Evolutionary conservation across 2,888 invertebrate species (phyloP).

Genomic region (Pantelozetes paolii): DNA sequence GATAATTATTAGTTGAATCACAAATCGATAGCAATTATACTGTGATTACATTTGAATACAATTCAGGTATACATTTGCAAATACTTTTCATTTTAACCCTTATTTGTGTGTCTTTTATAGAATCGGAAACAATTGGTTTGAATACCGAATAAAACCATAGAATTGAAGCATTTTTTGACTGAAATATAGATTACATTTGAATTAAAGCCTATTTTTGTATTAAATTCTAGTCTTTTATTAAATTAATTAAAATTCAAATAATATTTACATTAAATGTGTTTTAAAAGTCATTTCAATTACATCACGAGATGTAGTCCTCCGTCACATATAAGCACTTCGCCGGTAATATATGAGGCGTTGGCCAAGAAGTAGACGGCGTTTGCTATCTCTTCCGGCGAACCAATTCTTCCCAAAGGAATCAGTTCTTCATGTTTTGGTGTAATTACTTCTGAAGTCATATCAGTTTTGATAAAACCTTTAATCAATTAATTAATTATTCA

Average conservation of each 20-base stretch:
- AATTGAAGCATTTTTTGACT: not conserved
- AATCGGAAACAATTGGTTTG: no score
- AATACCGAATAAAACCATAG: not conserved
- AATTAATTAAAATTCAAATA: not conserved
- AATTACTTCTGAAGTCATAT: slow-evolving; percentile 40
- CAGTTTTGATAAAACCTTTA: slow-evolving; percentile 43
- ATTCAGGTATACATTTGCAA: no score
- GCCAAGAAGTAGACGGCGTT: slow-evolving; percentile 41
- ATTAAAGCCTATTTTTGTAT: not conserved
- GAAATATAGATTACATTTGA: not conserved
- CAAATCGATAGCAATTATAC: no score
- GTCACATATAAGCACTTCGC: slow-evolving; percentile 42
- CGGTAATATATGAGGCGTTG: slow-evolving; percentile 42
- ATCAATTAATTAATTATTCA: slow-evolving; percentile 28
- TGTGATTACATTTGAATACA: no score
- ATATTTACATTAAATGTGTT: not conserved
- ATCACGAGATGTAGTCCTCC: slow-evolving; percentile 41
- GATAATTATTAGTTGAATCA: not conserved
- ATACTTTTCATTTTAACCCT: no score
- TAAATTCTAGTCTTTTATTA: not conserved
- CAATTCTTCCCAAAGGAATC: slow-evolving; percentile 42
- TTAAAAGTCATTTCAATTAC: not conserved
- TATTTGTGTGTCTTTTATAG: no score
- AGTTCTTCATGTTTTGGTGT: slow-evolving; percentile 10
- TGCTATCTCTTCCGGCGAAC: slow-evolving; percentile 42